Percentiles rank a stretch among this genome's conserved stretches.
Conservation (phyloP, 2,113 vertebrate genomes). For the Oryzias woworae region DNA sequence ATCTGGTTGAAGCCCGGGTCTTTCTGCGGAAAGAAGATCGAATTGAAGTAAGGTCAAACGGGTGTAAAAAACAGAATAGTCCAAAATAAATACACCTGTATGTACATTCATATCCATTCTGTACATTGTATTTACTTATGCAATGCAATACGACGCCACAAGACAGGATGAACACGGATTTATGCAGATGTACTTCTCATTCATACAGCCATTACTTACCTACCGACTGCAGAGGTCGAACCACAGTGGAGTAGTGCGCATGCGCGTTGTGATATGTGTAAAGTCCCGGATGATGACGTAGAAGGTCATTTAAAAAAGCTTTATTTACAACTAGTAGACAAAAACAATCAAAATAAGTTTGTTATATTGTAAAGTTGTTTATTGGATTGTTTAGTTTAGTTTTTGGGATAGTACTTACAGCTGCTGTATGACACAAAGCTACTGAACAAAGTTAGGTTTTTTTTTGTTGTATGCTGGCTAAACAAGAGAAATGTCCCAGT, state of each 20-base stretch:
- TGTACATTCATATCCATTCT: constrained; percentile 17
- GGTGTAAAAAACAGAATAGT: constrained; percentile 25
- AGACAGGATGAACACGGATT: constrained; percentile 74
- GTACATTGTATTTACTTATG: constrained; percentile 20
- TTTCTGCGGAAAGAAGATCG: constrained; percentile 70
- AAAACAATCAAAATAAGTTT: too few relatives aligned
- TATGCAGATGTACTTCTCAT: constrained; percentile 13
- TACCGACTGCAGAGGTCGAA: constrained; percentile 85
- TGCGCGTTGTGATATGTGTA: constrained; percentile 64
- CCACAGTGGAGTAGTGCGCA: constrained; percentile 76
- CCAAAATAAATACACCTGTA: constrained; percentile 44
- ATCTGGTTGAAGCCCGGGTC: constrained; percentile 71
- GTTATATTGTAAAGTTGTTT: too few relatives aligned
- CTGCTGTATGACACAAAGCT: constrained; percentile 85
- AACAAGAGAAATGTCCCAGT: constrained; percentile 78
- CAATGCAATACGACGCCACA: background rate
- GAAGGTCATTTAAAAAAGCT: constrained; percentile 84
- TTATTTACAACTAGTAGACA: constrained; percentile 70
- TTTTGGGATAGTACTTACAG: constrained; percentile 52
- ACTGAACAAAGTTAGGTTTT: constrained; percentile 81
- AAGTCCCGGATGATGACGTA: constrained; percentile 76
- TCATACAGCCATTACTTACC: constrained; percentile 69
- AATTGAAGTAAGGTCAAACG: constrained; percentile 81
- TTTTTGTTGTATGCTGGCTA: constrained; percentile 64
- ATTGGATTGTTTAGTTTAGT: too few relatives aligned